These are phyloP conservation scores for Echeneis naucrates DNA, from an alignment of 2,797 vertebrate genomes.

Conservation along the genomic window DNA sequence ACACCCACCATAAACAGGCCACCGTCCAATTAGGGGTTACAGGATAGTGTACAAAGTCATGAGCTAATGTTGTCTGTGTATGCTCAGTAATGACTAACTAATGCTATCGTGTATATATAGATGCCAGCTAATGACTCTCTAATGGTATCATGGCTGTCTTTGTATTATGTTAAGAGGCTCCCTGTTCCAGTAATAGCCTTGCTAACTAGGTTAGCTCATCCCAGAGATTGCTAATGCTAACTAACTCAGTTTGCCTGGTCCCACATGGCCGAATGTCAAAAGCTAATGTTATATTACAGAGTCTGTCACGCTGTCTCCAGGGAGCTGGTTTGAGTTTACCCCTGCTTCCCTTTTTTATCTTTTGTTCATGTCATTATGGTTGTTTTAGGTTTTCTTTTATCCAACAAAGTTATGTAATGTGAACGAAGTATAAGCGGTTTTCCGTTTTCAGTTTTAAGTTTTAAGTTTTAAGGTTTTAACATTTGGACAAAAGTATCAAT, in stretches of 20 bases:
- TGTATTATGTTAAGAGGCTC: slow-evolving; percentile 85
- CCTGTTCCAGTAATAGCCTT: slow-evolving; percentile 82
- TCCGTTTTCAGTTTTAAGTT: background rate
- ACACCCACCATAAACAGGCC: slow-evolving; percentile 46
- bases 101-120: slow-evolving; percentile 77
- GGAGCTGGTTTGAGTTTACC: slow-evolving; percentile 73
- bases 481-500: too few relatives aligned
- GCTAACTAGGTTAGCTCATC: slow-evolving; percentile 84
- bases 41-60: slow-evolving; percentile 52
- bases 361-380: slow-evolving; percentile 21
- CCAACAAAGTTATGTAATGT: background rate
- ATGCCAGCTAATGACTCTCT: slow-evolving; percentile 76
- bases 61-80: slow-evolving; percentile 66
- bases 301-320: slow-evolving; percentile 61
- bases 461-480: slow-evolving; percentile 2
- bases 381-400: slow-evolving; percentile 3
- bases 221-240: slow-evolving; percentile 81
- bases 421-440: background rate
- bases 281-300: slow-evolving; percentile 79
- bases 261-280: slow-evolving; percentile 76
- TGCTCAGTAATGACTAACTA: slow-evolving; percentile 78
- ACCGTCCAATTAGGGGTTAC: slow-evolving; percentile 61
- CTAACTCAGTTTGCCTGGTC: slow-evolving; percentile 75
- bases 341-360: slow-evolving; percentile 45
- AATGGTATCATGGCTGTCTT: slow-evolving; percentile 82